Base-by-base conservation (phyloP, 2,113 vertebrate species). In the Pedetes capensis region DNA sequence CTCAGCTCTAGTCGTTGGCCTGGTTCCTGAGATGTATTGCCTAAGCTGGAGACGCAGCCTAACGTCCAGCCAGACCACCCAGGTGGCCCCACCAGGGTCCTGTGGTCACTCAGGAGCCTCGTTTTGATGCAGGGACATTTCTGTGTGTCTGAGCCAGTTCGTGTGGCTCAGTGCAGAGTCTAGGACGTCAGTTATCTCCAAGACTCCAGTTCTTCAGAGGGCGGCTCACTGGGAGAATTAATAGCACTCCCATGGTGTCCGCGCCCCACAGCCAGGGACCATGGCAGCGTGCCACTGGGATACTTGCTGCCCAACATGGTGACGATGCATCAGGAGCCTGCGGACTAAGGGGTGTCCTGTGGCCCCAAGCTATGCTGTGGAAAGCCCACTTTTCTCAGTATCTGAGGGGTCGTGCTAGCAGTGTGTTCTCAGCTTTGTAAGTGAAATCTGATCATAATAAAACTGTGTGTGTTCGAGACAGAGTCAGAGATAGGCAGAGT, bases 121-220 rank as follows among this genome's bases (percentile, higher is more conserved):
- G 12, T 0, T 64, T 59, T n/a, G 9, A 37, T 1, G 0, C 7
- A 64, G 1, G 14, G 23, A 5, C 10, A 25, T 12, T 18, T 76
- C 59, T 39, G 2, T 42, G 18, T 44, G 18, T 32, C 29, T 53
- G 44, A 1, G 57, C 47, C 8, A 17, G 17, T n/a, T 22, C 12
- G 63, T 18, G 23, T 13, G 66, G 42, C 3, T 34, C 34, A 42
- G 8, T 53, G 13, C 11, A 49, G n/a, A n/a, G 2, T n/a, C 16
- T 29, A 23, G 49, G 17, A 27, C 34, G 18, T 29, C 9, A 14
- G 34, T 81, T 11, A 47, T 47, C 29, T 8, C 16, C 22, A 89
- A 39, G 37, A 61, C 51, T 64, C 64, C 44, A 9, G 18, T 49
- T 75, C 34, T 66, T 66, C 23, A 14, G 11, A n/a, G 66, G 34